phyloP scores from a whole-genome alignment of 2,888 invertebrate species.

The Agrypnus murinus region DNA sequence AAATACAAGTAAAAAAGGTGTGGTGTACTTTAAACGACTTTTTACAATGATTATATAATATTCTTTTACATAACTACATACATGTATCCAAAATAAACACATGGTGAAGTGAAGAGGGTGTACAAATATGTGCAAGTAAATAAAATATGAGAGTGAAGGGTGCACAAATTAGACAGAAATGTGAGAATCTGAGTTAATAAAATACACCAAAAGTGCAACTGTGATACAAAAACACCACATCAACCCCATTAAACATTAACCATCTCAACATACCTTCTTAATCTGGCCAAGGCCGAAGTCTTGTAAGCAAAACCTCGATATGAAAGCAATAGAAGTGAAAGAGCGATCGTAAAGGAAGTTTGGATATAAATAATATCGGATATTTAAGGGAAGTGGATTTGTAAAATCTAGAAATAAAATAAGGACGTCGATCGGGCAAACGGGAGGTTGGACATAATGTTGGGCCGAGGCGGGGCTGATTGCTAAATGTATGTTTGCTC shows the following conservation, averaged over 20 bases:
- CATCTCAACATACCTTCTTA: constrained; percentile 45
- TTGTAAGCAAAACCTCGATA: constrained; percentile 37
- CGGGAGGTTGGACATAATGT: constrained; percentile 68
- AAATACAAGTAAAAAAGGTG: no score
- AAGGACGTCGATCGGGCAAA: constrained; percentile 70
- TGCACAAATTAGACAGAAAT: constrained; percentile 17
- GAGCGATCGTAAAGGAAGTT: constrained; percentile 6
- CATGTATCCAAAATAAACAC: background rate
- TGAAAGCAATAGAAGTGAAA: constrained; percentile 4
- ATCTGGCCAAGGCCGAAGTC: constrained; percentile 40
- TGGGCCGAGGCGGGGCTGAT: constrained; percentile 68
- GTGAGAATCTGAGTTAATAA: constrained; percentile 18
- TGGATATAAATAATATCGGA: constrained; percentile 15
- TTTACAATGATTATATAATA: no score
- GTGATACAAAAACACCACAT: constrained; percentile 18
- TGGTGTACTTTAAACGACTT: no score
- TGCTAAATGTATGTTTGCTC: constrained; percentile 90
- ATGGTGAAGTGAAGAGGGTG: background rate
- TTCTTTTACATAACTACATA: constrained; percentile 24
- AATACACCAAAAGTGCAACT: constrained; percentile 38
- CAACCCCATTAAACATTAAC: constrained; percentile 41
- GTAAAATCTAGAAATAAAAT: constrained; percentile 67
- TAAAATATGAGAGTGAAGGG: constrained; percentile 10
- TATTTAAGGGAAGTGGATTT: constrained; percentile 27
- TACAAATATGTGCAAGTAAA: constrained; percentile 30